Base-by-base conservation (phyloP, 1,140 invertebrate genomes). In the Drosophila santomea region DNA sequence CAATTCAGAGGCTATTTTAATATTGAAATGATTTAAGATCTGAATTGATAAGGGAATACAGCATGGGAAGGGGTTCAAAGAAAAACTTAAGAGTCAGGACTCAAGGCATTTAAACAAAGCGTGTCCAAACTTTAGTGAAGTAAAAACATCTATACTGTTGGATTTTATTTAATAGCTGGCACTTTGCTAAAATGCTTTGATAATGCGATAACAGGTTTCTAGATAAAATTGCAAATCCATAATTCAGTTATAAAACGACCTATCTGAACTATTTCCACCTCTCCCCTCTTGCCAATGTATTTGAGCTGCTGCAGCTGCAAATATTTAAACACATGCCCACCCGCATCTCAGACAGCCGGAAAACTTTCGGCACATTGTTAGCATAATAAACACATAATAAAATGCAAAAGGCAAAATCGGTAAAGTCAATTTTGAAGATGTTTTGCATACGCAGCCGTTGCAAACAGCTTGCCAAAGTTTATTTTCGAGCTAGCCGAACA, bases 341-440 rank as follows among this genome's bases (percentile, higher is more conserved):
- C 35, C 35, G 8, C 61, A 54, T 36, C 60, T 41, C 69, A 56
- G 36, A 32, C 48, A 17, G 38, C 23, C 61, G 41, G 50, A 60
- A 76, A 85, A 83, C 55, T 83, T 79, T 89, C 58, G 79, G 68
- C 80, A 74, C 83, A 86, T 86, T 86, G 83, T 86, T 86, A 73
- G 83, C 83, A 86, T 86, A 86, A 89, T 86, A 86, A 86, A 86
- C 83, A 86, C 83, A 74, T 88, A 80, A 86, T 86, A 86, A 86
- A 86, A 86, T 88, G 71, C 75, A 67, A 62, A 74, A 73, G 56
- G 78, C 71, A 79, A 88, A 86, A 86, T 83, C 83, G 79, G 79
- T 86, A 88, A 83, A 86, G 83, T 86, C 83, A 86, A 86, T 88
- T 82, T 83, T 72, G 78, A 78, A 76, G 69, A 81, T 85, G 80